Base-by-base conservation (phyloP, 2,113 vertebrate species). In the Laterallus jamaicensis region DNA sequence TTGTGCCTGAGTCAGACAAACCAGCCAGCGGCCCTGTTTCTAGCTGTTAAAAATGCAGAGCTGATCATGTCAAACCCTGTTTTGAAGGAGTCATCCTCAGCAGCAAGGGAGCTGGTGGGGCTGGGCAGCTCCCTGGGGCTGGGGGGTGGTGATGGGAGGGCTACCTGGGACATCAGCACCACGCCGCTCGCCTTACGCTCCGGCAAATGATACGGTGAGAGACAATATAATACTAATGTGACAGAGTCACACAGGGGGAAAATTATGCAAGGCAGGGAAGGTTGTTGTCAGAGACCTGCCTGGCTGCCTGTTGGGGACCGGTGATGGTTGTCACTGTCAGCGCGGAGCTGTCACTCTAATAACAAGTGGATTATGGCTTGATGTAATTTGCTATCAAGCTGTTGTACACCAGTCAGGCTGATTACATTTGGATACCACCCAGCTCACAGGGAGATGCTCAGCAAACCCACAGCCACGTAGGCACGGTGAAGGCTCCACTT, bases 141-240 rank as follows among this genome's bases (percentile, higher is more conserved):
- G 7, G 13, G 20, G n/a, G 25, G 5, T 0, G 0, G 37, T 1
- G 1, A 11, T 1, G 50, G 49, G 31, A 67, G 13, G 11, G 29
- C 58, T 54, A 2, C 71, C 40, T 62, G 0, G 0, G 26, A 26
- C 62, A 63, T 22, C n/a, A 24, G 40, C 69, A 16, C 40, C 0
- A 0, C 2, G 50, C 40, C 26, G 7, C 4, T 31, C 0, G 3
- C 77, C 1, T 47, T 22, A 1, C 1, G 1, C 60, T 63, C 25
- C 59, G 25, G 68, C 37, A 70, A 86, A 83, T 12, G 71, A 44
- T 3, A 35, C 0, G 1, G 63, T 0, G 0, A 31, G 74, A 71
- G 88, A 58, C 71, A 77, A 32, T 6, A 24, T 75, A 81, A 84
- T 11, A 60, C 37, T 15, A 4, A 7, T 0, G 80, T 92, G 86